Evolutionary conservation across 2,113 vertebrate genomes (phyloP).

Genomic region (Callithrix jacchus): DNA sequence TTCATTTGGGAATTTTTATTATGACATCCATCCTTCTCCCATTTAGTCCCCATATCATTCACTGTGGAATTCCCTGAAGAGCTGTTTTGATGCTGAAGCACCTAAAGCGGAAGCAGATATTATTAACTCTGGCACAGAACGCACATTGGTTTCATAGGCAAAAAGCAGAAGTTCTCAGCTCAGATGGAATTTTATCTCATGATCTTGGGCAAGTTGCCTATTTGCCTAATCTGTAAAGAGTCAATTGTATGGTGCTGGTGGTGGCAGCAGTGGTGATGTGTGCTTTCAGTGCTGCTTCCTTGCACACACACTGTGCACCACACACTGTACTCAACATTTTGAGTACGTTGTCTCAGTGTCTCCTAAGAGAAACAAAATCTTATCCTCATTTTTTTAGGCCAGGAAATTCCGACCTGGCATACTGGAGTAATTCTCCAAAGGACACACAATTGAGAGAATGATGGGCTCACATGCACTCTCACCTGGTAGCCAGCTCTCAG

Average conservation of each 20-base stretch:
- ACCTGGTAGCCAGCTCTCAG: background rate
- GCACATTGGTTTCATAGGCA: background rate
- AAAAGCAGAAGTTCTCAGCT: background rate
- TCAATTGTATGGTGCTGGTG: fast-evolving
- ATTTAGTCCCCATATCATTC: background rate
- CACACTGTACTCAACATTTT: background rate
- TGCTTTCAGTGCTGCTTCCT: background rate
- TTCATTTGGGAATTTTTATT: background rate
- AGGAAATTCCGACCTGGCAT: background rate
- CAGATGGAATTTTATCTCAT: background rate
- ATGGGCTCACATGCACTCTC: background rate
- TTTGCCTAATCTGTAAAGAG: background rate
- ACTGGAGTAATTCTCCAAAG: background rate
- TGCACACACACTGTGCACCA: fast-evolving
- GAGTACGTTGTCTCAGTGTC: background rate
- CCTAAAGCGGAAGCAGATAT: background rate
- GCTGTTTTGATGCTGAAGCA: background rate
- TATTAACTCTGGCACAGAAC: background rate
- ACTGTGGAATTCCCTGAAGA: background rate
- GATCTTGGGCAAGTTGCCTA: background rate
- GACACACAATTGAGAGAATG: background rate
- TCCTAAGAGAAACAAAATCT: background rate
- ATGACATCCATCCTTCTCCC: background rate
- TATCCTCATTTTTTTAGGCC: background rate
- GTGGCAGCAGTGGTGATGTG: fast-evolving